These are phyloP conservation scores for Pangasius sanitwongsei DNA, from an alignment of 2,797 vertebrate species.

Conservation along the genomic window DNA sequence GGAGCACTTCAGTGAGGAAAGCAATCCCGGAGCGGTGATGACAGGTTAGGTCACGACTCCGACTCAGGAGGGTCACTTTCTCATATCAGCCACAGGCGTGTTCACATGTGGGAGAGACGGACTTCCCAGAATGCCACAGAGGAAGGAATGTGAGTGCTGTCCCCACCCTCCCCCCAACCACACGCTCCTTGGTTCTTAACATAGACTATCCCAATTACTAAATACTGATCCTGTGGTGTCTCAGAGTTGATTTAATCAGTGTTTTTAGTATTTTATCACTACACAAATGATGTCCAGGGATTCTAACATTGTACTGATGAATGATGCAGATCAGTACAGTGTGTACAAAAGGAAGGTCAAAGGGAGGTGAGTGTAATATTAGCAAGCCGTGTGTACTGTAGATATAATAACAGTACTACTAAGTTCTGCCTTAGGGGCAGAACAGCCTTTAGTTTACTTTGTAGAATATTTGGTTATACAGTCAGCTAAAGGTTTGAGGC, in stretches of 20 bases:
- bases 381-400: background rate
- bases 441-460: background rate
- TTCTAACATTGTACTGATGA: background rate
- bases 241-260: background rate
- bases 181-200: background rate
- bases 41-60: constrained; percentile 67
- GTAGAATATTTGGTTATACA: background rate
- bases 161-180: background rate
- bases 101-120: constrained; percentile 45
- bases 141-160: constrained; percentile 63
- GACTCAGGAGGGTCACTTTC: constrained; percentile 61
- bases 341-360: constrained; percentile 12
- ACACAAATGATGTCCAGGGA: background rate
- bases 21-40: constrained; percentile 61
- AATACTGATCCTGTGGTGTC: background rate
- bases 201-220: background rate
- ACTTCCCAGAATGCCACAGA: constrained; percentile 53
- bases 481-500: background rate
- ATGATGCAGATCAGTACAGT: constrained; percentile 8
- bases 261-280: background rate
- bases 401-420: background rate
- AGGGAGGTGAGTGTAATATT: constrained; percentile 2
- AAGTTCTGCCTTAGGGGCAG: background rate
- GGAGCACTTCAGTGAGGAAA: constrained; percentile 49
- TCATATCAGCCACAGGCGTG: constrained; percentile 58